Percentiles rank a stretch among this genome's conserved stretches.
Evolutionary conservation across 2,888 invertebrate genomes (phyloP).

Genomic region (Philereme vetulata): DNA sequence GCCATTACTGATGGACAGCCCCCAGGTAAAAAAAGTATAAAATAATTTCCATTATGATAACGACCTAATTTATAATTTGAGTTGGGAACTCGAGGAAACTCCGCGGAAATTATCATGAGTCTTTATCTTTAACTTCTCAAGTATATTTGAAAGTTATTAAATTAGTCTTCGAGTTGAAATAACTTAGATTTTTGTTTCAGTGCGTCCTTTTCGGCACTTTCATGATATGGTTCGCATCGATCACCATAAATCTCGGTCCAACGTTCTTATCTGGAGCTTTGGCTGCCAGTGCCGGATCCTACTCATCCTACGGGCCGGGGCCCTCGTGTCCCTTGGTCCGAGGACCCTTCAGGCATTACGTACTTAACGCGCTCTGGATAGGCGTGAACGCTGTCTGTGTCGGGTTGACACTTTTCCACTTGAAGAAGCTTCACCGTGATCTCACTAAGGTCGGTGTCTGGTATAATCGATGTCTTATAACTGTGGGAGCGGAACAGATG

Average conservation of each 20-base stretch:
- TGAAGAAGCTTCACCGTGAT: slow-evolving; percentile 91
- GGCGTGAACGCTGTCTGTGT: slow-evolving; percentile 94
- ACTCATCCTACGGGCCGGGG: slow-evolving; percentile 87
- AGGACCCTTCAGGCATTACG: slow-evolving; percentile 94
- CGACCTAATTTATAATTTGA: slow-evolving; percentile 36
- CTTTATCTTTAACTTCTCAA: slow-evolving; percentile 25
- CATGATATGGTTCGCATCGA: slow-evolving; percentile 97
- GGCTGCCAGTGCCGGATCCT: slow-evolving; percentile 90
- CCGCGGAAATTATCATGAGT: slow-evolving; percentile 18
- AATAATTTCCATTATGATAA: slow-evolving; percentile 37
- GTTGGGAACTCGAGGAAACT: slow-evolving; percentile 18
- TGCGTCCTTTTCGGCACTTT: slow-evolving; percentile 95
- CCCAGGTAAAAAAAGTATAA: slow-evolving; percentile 78
- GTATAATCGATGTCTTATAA: slow-evolving; percentile 34
- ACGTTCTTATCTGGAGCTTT: slow-evolving; percentile 93
- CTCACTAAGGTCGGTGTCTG: slow-evolving; percentile 85
- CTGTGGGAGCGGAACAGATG: slow-evolving; percentile 45
- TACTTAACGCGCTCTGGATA: slow-evolving; percentile 95
- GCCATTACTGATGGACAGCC: slow-evolving; percentile 92
- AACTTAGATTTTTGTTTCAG: slow-evolving; percentile 77
- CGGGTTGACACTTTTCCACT: slow-evolving; percentile 91
- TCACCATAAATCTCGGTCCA: slow-evolving; percentile 95
- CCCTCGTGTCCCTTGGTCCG: slow-evolving; percentile 94
- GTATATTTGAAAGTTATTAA: slow-evolving; percentile 26
- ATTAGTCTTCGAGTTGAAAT: slow-evolving; percentile 21